A percentile compares a stretch with the other conserved stretches of the same genome.
These are phyloP conservation scores for Genyomyrus donnyi DNA, from an alignment of 2,113 vertebrate genomes.

Conservation along the genomic window DNA sequence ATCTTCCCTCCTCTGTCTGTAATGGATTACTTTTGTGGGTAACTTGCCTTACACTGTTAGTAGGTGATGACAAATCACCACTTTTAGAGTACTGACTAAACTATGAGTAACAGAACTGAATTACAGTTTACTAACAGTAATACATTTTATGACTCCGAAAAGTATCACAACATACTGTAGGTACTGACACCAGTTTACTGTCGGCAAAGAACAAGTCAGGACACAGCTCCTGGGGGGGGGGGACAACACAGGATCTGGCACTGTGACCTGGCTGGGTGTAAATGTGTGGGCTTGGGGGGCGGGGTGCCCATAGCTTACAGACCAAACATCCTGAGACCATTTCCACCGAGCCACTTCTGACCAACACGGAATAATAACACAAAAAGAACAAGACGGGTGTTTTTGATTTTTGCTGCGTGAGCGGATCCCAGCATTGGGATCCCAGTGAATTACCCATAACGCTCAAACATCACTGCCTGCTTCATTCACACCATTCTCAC, in stretches of 20 bases:
- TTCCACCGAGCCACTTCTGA: background rate
- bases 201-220: background rate
- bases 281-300: background rate
- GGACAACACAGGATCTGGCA: background rate
- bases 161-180: background rate
- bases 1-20: too few relatives aligned
- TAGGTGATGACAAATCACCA: background rate
- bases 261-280: background rate
- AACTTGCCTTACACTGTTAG: background rate
- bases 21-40: background rate
- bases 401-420: background rate
- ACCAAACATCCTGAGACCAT: background rate
- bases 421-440: background rate
- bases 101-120: background rate
- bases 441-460: background rate
- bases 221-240: background rate
- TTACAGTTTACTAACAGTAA: background rate
- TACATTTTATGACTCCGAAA: background rate
- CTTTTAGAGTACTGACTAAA: background rate
- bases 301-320: background rate
- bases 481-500: background rate
- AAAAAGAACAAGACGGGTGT: background rate
- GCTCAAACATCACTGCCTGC: background rate
- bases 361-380: background rate
- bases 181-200: background rate